These are phyloP conservation scores for Lithophane socia DNA, from an alignment of 2,888 invertebrate genomes.

Conservation along the genomic window DNA sequence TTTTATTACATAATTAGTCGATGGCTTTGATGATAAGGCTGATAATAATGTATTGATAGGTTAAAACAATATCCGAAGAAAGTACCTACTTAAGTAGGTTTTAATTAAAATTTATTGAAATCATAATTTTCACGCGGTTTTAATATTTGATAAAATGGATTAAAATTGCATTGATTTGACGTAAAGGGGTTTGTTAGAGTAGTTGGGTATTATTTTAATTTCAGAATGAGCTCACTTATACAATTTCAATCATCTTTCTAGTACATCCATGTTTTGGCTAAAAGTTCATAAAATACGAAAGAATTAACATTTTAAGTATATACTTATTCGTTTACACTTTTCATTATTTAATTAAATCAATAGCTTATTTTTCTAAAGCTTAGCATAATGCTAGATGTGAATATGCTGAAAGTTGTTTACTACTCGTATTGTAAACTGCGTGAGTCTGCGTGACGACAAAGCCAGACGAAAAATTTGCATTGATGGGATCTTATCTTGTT, in stretches of 20 bases:
- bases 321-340: background rate
- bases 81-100: background rate
- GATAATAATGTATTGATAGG: constrained; percentile 43
- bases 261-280: background rate
- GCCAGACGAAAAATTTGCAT: constrained; percentile 14
- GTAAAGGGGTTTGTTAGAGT: background rate
- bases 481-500: constrained; percentile 33
- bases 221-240: background rate
- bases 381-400: background rate
- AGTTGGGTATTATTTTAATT: constrained; percentile 5
- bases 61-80: constrained; percentile 23
- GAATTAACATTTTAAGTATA: too few species aligned
- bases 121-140: constrained; percentile 1
- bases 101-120: constrained; percentile 15
- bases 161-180: background rate
- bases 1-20: constrained; percentile 53
- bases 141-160: background rate
- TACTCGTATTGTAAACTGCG: background rate
- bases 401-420: background rate
- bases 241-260: background rate
- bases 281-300: too few species aligned
- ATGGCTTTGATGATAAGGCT: constrained; percentile 39
- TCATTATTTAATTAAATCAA: background rate
- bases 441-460: constrained; percentile 1
- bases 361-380: background rate